A percentile compares a stretch with the other conserved stretches of the same genome.
phyloP scores from a whole-genome alignment of 2,888 invertebrate species.

The Cataglyphis livida region DNA sequence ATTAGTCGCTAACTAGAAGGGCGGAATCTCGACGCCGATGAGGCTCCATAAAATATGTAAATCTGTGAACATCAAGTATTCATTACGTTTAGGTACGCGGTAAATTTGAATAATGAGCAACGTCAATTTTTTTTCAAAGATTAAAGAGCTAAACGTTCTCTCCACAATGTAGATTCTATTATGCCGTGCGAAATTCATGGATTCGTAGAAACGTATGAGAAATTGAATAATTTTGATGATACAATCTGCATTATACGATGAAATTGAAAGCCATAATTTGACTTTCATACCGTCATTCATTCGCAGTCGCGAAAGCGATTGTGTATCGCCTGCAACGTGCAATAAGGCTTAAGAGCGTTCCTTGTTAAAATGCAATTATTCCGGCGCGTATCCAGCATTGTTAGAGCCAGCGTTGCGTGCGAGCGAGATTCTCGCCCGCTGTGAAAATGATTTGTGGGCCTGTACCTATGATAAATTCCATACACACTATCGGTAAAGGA shows the following conservation, averaged over 20 bases:
- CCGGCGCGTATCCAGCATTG: constrained; percentile 51
- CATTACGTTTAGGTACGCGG: constrained; percentile 41
- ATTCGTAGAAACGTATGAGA: neutral
- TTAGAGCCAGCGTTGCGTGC: constrained; percentile 45
- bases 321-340: constrained; percentile 34
- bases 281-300: constrained; percentile 41
- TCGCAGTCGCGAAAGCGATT: constrained; percentile 34
- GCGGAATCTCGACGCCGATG: neutral
- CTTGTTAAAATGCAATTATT: constrained; percentile 54
- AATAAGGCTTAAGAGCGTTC: constrained; percentile 44
- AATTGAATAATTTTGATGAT: constrained; percentile 40
- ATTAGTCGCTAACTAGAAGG: constrained; percentile 29
- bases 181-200: constrained; percentile 4
- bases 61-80: constrained; percentile 38
- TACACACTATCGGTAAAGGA: constrained; percentile 35
- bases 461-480: constrained; percentile 36
- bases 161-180: neutral
- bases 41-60: constrained; percentile 41
- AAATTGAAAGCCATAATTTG: constrained; percentile 52
- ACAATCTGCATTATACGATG: constrained; percentile 42
- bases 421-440: constrained; percentile 22
- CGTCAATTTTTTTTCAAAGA: neutral
- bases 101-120: constrained; percentile 30
- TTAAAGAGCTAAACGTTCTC: neutral
- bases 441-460: constrained; percentile 51